Evolutionary conservation across 1,140 invertebrate genomes (phyloP).

Genomic region (Cepaea nemoralis): DNA sequence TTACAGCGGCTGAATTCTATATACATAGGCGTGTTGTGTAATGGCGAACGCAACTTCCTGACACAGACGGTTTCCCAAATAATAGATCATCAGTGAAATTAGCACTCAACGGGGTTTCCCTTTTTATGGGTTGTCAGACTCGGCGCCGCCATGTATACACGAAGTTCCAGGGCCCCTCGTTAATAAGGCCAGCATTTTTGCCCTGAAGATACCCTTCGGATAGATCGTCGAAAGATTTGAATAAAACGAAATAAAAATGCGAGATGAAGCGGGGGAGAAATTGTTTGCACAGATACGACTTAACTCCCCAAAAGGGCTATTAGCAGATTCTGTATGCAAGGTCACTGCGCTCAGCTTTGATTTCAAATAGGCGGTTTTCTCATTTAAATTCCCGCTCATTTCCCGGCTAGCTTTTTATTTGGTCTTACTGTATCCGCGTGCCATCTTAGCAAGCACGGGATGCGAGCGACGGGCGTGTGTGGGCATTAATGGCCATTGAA

Average conservation of each 20-base stretch:
- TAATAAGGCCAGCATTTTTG: not conserved
- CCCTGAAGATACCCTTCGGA: not conserved
- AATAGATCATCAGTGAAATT: too few species aligned
- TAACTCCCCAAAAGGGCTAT: not conserved
- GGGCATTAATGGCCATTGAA: constrained; percentile 20
- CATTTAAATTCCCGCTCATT: constrained; percentile 13
- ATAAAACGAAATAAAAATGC: not conserved
- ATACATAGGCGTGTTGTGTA: too few species aligned
- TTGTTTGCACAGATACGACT: not conserved
- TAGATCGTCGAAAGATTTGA: not conserved
- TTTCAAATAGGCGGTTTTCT: constrained; percentile 19
- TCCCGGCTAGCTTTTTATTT: constrained; percentile 13
- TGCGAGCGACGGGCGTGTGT: not conserved
- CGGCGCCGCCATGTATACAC: too few species aligned
- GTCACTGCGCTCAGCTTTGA: constrained; percentile 21
- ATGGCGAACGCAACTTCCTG: too few species aligned
- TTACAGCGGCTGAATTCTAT: too few species aligned
- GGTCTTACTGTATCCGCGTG: constrained; percentile 4
- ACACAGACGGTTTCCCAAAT: too few species aligned
- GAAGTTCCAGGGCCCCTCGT: too few species aligned
- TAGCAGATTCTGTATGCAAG: not conserved
- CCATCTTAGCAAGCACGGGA: constrained; percentile 29
- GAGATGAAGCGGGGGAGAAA: not conserved
- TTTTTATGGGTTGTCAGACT: too few species aligned
- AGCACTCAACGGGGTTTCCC: too few species aligned